These are phyloP conservation scores for Drosophila incognita DNA, from an alignment of 2,888 invertebrate species.

Conservation along the genomic window DNA sequence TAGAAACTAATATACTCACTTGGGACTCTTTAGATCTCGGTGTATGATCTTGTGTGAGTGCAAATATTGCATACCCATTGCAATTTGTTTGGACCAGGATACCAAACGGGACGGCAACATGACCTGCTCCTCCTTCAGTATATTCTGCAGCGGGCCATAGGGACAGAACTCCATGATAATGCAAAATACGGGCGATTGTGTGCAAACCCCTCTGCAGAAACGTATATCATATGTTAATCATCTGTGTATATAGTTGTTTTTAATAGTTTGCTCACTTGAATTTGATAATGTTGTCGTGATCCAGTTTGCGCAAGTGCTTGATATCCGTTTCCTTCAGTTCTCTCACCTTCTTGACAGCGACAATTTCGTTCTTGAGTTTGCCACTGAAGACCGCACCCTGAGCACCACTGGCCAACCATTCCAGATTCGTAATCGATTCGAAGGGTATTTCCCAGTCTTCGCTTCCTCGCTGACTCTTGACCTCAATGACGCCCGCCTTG, in stretches of 20 bases:
- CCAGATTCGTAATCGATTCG: slow-evolving; percentile 93
- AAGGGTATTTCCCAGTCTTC: slow-evolving; percentile 98
- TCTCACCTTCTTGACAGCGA: slow-evolving; percentile 98
- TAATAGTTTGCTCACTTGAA: slow-evolving; percentile 84
- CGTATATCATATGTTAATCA: neutral
- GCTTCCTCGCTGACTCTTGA: slow-evolving; percentile 86
- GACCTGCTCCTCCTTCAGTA: slow-evolving; percentile 92
- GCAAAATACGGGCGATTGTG: slow-evolving; percentile 95
- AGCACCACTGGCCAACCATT: slow-evolving; percentile 97
- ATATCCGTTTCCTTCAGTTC: slow-evolving; percentile 97
- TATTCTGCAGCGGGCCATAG: slow-evolving; percentile 96
- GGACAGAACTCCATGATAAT: slow-evolving; percentile 99
- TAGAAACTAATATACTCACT: slow-evolving; percentile 89
- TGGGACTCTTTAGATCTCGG: slow-evolving; percentile 99
- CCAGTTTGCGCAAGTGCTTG: slow-evolving; percentile 94
- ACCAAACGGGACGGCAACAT: slow-evolving; percentile 94
- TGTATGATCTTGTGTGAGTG: slow-evolving; percentile 99
- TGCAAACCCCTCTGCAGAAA: slow-evolving; percentile 93
- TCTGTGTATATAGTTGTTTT: neutral
- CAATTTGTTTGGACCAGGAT: slow-evolving; percentile 97
- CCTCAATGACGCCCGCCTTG: slow-evolving; percentile 90
- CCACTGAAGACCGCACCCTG: slow-evolving; percentile 98
- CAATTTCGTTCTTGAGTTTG: slow-evolving; percentile 91
- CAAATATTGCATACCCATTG: slow-evolving; percentile 97
- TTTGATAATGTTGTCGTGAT: slow-evolving; percentile 97